Evolutionary conservation across 2,888 invertebrate genomes (phyloP).

Genomic region (Tachina grossa): DNA sequence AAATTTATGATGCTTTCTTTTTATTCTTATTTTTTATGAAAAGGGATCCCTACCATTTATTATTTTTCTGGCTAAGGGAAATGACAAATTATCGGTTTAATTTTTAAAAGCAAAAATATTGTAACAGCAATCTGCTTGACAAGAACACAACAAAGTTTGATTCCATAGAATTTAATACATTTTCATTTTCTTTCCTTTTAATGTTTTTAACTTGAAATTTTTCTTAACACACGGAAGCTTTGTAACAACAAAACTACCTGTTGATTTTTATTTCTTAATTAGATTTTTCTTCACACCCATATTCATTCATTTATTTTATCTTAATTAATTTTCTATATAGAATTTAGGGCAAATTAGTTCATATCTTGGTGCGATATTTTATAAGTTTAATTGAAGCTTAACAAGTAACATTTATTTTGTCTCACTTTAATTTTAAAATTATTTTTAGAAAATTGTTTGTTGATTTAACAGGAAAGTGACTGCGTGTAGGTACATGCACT

Average conservation of each 20-base stretch:
- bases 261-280: constrained; percentile 14
- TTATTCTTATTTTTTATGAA: neutral
- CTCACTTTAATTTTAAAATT: neutral
- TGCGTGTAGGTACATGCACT: neutral
- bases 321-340: constrained; percentile 10
- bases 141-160: neutral
- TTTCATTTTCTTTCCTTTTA: neutral
- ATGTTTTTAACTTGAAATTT: too few species aligned
- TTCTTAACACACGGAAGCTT: neutral
- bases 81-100: constrained; percentile 41
- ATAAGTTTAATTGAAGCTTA: constrained; percentile 20
- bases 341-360: neutral
- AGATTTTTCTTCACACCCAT: neutral
- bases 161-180: neutral
- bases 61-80: neutral
- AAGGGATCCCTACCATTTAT: neutral
- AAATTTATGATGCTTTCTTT: constrained; percentile 28
- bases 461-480: neutral
- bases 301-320: neutral
- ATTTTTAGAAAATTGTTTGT: constrained; percentile 5
- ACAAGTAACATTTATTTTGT: neutral
- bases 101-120: neutral
- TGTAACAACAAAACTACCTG: neutral
- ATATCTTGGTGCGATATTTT: neutral
- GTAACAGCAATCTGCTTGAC: neutral